phyloP scores from a whole-genome alignment of 2,797 vertebrate species.

The Linurgus olivaceus region DNA sequence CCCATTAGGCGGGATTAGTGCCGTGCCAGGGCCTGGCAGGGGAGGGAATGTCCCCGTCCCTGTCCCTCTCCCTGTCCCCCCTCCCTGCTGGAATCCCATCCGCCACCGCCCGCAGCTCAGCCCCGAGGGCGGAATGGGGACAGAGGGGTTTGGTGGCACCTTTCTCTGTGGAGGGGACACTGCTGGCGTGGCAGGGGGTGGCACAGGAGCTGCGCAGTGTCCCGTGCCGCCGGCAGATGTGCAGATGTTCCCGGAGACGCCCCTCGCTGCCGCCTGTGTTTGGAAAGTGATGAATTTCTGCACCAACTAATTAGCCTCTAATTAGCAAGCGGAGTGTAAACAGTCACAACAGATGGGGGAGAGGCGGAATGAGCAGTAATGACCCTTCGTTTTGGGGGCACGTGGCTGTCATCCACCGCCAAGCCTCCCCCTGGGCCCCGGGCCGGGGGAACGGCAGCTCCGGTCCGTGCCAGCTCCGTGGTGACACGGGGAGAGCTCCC shows the following conservation, averaged over 20 bases:
- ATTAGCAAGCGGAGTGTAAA: constrained; percentile 92
- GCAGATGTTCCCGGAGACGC: constrained; percentile 63
- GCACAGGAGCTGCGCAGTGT: fast-evolving
- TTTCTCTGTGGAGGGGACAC: fast-evolving
- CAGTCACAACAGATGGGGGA: constrained; percentile 89
- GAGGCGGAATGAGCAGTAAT: constrained; percentile 82
- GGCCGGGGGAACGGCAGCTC: fast-evolving
- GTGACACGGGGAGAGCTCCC: fast-evolving
- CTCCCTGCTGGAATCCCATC: not conserved
- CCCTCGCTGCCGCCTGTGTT: constrained; percentile 60
- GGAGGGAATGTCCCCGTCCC: not conserved
- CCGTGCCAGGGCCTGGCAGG: not conserved
- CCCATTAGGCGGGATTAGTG: constrained; percentile 73
- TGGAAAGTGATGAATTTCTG: constrained; percentile 80
- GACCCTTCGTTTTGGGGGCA: constrained; percentile 76
- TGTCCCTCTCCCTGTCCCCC: not conserved
- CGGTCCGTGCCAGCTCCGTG: fast-evolving
- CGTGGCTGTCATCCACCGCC: fast-evolving
- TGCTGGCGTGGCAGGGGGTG: not conserved
- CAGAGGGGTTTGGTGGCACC: not conserved
- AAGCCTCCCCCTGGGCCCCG: fast-evolving
- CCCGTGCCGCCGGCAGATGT: constrained; percentile 25
- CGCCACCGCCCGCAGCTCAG: not conserved
- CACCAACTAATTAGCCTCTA: constrained; percentile 90
- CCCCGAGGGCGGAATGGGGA: not conserved